Conservation (phyloP, 2,113 vertebrate species). For the Theristicus caerulescens region DNA sequence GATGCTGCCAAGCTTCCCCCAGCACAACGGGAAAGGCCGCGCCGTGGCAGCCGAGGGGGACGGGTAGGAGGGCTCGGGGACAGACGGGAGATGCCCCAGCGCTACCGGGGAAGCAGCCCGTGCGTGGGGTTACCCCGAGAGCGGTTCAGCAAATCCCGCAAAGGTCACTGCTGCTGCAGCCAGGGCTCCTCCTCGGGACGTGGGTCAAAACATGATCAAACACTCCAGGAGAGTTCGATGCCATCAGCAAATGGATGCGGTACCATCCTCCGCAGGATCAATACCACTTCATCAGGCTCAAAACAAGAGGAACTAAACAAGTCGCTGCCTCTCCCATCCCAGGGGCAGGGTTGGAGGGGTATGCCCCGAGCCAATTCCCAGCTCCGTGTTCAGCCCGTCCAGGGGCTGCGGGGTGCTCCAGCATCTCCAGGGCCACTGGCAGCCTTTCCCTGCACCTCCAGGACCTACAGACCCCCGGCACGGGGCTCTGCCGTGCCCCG, state of each 20-base stretch:
- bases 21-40: rapidly evolving
- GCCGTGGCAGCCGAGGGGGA: neutral
- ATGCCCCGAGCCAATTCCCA: rapidly evolving
- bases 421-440: neutral
- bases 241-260: constrained; percentile 49
- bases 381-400: rapidly evolving
- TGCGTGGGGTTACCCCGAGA: rapidly evolving
- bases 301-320: neutral
- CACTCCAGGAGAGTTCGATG: neutral
- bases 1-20: neutral
- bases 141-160: neutral
- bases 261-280: constrained; percentile 7
- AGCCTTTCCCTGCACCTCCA: neutral
- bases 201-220: neutral
- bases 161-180: neutral
- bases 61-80: neutral
- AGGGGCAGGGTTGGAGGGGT: neutral
- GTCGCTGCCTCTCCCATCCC: neutral
- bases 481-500: neutral
- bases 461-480: neutral
- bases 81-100: rapidly evolving
- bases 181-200: neutral
- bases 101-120: rapidly evolving
- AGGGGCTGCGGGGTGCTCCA: neutral
- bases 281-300: neutral